Conservation (phyloP, 2,888 invertebrate species). For the Scaptodrosophila latifasciaeformis region DNA sequence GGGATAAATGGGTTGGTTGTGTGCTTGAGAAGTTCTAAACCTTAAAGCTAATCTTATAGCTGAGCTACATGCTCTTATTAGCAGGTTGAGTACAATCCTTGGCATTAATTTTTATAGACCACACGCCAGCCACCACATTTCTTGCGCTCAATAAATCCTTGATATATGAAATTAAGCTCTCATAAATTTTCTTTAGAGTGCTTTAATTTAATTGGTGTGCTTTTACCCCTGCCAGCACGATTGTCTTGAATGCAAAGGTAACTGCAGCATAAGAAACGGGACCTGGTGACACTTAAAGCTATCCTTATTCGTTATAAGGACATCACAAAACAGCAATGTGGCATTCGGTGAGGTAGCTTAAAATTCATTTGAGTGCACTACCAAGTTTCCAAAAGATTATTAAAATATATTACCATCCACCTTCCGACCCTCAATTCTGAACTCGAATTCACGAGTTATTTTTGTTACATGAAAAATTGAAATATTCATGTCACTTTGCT, state of each 20-base stretch:
- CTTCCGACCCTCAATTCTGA: background rate
- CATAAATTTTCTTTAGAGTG: constrained; percentile 68
- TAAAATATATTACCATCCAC: constrained; percentile 44
- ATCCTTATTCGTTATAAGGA: no score
- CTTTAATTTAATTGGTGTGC: constrained; percentile 72
- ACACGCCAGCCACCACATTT: constrained; percentile 9
- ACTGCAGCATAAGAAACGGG: no score
- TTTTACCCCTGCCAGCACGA: constrained; percentile 40
- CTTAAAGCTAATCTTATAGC: no score
- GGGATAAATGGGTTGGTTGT: no score
- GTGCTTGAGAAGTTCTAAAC: no score
- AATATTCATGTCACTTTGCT: constrained; percentile 27
- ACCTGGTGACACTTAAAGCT: no score
- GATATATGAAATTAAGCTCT: constrained; percentile 70
- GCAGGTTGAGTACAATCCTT: no score
- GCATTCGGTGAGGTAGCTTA: constrained; percentile 16
- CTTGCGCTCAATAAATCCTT: constrained; percentile 56
- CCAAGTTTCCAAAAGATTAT: constrained; percentile 43
- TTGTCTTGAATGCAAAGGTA: constrained; percentile 39
- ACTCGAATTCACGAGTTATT: constrained; percentile 30
- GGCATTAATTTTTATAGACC: constrained; percentile 40
- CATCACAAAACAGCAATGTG: constrained; percentile 32
- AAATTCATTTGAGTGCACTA: constrained; percentile 37
- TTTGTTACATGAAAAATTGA: constrained; percentile 50
- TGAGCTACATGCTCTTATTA: no score